Evolutionary conservation across 2,888 invertebrate species (phyloP).

Genomic region (Dioctria rufipes): DNA sequence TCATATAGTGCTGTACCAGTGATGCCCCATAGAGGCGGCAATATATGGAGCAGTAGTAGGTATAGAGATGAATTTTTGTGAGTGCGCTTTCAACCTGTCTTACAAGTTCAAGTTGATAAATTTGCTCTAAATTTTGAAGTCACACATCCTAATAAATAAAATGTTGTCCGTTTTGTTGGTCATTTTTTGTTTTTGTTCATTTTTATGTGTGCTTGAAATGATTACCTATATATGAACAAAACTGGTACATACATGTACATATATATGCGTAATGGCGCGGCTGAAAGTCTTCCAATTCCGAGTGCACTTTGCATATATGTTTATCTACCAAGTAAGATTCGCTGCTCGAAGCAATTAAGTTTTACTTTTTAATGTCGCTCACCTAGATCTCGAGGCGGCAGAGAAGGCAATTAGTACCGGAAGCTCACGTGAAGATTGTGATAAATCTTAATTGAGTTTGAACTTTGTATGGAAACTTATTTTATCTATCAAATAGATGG

Average conservation of each 20-base stretch:
- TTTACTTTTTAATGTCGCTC: not conserved
- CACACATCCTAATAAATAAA: not conserved
- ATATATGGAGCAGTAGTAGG: slow-evolving; percentile 11
- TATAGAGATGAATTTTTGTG: too few relatives aligned
- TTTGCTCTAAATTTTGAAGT: slow-evolving; percentile 18
- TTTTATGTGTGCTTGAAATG: not conserved
- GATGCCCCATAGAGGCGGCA: not conserved
- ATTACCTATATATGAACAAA: not conserved
- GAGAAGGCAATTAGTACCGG: not conserved
- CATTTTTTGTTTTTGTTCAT: not conserved
- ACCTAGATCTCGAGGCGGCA: not conserved
- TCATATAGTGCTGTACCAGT: too few relatives aligned
- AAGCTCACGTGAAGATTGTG: not conserved
- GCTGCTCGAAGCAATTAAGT: not conserved
- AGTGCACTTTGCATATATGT: too few relatives aligned
- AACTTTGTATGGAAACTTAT: not conserved
- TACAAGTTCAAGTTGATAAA: slow-evolving; percentile 28
- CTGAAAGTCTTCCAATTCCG: too few relatives aligned
- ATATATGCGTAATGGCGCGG: too few relatives aligned
- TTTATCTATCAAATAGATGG: too few relatives aligned
- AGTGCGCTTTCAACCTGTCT: slow-evolving; percentile 7
- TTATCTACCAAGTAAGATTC: not conserved
- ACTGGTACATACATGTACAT: too few relatives aligned
- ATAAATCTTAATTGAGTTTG: not conserved
- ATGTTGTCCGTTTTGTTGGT: too few relatives aligned